A percentile compares a stretch with the other conserved stretches of the same genome.
These are phyloP conservation scores for Lamproptera curius DNA, from an alignment of 2,888 invertebrate species.

Conservation along the genomic window DNA sequence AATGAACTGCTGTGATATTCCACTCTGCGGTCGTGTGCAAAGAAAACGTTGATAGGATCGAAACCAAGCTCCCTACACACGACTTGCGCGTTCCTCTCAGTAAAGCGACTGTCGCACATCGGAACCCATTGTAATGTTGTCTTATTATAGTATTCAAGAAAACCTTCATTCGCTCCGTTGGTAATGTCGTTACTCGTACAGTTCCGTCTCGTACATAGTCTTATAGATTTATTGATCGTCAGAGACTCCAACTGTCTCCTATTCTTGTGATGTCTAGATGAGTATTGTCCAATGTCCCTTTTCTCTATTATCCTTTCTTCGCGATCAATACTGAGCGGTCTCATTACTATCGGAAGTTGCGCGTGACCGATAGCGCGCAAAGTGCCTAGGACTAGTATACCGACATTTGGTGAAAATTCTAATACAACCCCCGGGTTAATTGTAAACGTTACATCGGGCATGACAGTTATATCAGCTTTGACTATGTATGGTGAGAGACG, in stretches of 20 bases:
- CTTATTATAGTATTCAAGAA: slow-evolving; percentile 95
- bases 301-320: slow-evolving; percentile 59
- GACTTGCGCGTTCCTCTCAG: slow-evolving; percentile 97
- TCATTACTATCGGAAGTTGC: slow-evolving; percentile 88
- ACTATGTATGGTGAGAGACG: slow-evolving; percentile 87
- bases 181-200: slow-evolving; percentile 79
- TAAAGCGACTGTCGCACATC: slow-evolving; percentile 96
- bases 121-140: slow-evolving; percentile 98
- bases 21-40: slow-evolving; percentile 89
- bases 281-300: slow-evolving; percentile 58
- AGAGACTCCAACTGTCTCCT: slow-evolving; percentile 78
- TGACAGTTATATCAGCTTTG: slow-evolving; percentile 94
- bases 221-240: slow-evolving; percentile 79
- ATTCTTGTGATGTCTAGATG: slow-evolving; percentile 48
- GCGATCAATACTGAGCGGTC: slow-evolving; percentile 68
- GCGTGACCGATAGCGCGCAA: slow-evolving; percentile 89
- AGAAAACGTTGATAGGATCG: slow-evolving; percentile 92
- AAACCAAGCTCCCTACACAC: slow-evolving; percentile 96
- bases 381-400: slow-evolving; percentile 95
- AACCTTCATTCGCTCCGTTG: slow-evolving; percentile 85
- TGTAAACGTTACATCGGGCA: slow-evolving; percentile 93
- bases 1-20: slow-evolving; percentile 94
- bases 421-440: slow-evolving; percentile 93
- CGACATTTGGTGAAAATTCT: slow-evolving; percentile 97
- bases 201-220: slow-evolving; percentile 87